These are phyloP conservation scores for Neodiprion pinetum DNA, from an alignment of 1,140 invertebrate genomes.

Conservation along the genomic window DNA sequence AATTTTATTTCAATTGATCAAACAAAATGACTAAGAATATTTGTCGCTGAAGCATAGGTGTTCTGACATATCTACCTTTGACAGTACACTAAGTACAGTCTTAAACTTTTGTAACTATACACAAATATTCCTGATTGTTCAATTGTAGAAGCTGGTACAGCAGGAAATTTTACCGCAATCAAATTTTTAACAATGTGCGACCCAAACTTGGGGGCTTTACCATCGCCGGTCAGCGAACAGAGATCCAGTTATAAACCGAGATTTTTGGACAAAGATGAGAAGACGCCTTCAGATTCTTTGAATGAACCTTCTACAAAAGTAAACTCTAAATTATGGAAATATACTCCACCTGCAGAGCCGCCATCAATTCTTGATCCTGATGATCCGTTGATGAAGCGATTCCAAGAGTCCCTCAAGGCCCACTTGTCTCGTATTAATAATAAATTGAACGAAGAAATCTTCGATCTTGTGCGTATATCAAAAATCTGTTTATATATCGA, in stretches of 20 bases:
- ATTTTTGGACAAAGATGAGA: not conserved
- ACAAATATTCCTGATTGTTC: too few relatives aligned
- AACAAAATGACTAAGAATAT: not conserved
- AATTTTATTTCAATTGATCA: not conserved
- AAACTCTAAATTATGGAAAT: not conserved
- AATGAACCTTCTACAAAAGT: not conserved
- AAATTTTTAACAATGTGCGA: not conserved
- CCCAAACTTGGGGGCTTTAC: not conserved
- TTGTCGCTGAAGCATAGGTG: too few relatives aligned
- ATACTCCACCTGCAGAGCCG: conserved; percentile 6
- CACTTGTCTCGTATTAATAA: conserved; percentile 66
- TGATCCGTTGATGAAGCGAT: conserved; percentile 70
- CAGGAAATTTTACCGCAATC: too few relatives aligned
- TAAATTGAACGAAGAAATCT: conserved; percentile 65
- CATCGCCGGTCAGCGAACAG: too few relatives aligned
- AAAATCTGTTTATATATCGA: conserved; percentile 20
- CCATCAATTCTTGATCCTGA: conserved; percentile 64
- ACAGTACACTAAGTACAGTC: too few relatives aligned
- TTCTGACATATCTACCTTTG: too few relatives aligned
- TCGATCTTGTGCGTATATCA: conserved; percentile 61
- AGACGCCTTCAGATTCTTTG: not conserved
- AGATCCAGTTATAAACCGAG: too few relatives aligned
- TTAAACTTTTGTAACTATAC: too few relatives aligned
- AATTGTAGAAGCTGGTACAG: too few relatives aligned
- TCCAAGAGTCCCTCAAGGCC: conserved; percentile 67